A percentile compares a stretch with the other conserved stretches of the same genome.
Conservation (phyloP, 2,797 vertebrate species). For the Gambusia yucatana region DNA sequence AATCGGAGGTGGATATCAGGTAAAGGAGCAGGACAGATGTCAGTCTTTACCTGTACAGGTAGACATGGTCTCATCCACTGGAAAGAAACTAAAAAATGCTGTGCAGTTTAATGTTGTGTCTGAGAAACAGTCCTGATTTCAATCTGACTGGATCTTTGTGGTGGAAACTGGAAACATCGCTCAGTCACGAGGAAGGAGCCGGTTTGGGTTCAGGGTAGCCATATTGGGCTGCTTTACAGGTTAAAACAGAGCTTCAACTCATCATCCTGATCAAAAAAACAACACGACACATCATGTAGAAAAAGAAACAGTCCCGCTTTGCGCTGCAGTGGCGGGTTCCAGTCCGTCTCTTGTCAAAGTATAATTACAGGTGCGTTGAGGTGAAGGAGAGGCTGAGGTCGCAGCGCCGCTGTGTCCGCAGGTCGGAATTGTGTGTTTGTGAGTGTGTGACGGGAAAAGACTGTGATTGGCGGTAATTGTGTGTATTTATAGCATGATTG, state of each 20-base stretch:
- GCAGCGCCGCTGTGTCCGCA: constrained; percentile 38
- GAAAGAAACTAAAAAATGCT: neutral
- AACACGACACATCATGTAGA: neutral
- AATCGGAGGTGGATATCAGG: neutral
- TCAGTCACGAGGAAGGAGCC: neutral
- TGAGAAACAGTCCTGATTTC: neutral
- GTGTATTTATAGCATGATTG: constrained; percentile 47
- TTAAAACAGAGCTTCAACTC: neutral
- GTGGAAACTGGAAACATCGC: neutral
- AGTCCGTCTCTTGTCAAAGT: constrained; percentile 55
- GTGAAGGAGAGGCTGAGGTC: constrained; percentile 62
- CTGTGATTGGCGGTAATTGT: constrained; percentile 65
- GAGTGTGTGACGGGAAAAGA: constrained; percentile 21
- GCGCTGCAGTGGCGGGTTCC: constrained; percentile 49
- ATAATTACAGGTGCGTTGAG: constrained; percentile 67
- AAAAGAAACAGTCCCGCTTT: constrained; percentile 6
- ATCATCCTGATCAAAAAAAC: neutral
- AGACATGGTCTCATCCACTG: neutral
- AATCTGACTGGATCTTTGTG: neutral
- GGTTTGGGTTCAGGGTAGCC: neutral
- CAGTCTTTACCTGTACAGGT: neutral
- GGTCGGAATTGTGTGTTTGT: constrained; percentile 14
- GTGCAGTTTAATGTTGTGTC: neutral
- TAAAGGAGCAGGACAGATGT: neutral
- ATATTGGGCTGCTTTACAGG: neutral